Percentiles rank a stretch among this genome's conserved stretches.
Conservation (phyloP, 2,797 vertebrate genomes). For the Petrocephalus schoutedeni region DNA sequence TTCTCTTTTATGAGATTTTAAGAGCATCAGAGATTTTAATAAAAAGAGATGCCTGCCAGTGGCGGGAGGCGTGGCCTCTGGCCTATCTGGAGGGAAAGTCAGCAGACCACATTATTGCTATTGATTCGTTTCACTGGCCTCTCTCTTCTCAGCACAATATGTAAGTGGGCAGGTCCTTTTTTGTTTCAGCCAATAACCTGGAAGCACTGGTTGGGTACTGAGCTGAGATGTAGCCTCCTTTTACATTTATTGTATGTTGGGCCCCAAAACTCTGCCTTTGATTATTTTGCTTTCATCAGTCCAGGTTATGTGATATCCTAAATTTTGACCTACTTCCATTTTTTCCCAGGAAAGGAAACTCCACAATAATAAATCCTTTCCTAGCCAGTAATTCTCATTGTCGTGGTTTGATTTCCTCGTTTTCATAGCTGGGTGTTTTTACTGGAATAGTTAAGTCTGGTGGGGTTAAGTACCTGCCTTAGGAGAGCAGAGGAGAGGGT, state of each 20-base stretch:
- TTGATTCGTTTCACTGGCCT: neutral
- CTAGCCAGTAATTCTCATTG: neutral
- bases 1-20: constrained; percentile 1
- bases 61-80: neutral
- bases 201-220: neutral
- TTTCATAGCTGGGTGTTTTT: neutral
- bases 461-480: neutral
- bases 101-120: neutral
- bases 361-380: neutral
- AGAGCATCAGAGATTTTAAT: constrained; percentile 6
- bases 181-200: neutral
- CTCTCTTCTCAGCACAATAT: neutral
- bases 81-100: neutral
- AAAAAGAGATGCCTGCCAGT: neutral
- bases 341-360: neutral
- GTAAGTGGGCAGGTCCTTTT: neutral
- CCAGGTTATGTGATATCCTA: neutral
- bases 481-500: neutral
- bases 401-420: neutral
- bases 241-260: neutral
- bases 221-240: neutral
- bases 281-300: neutral
- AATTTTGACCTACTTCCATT: neutral
- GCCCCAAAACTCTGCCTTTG: neutral
- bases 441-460: neutral